Conservation (phyloP, 2,888 invertebrate genomes). For the Caenorhabditis doughertyi region DNA sequence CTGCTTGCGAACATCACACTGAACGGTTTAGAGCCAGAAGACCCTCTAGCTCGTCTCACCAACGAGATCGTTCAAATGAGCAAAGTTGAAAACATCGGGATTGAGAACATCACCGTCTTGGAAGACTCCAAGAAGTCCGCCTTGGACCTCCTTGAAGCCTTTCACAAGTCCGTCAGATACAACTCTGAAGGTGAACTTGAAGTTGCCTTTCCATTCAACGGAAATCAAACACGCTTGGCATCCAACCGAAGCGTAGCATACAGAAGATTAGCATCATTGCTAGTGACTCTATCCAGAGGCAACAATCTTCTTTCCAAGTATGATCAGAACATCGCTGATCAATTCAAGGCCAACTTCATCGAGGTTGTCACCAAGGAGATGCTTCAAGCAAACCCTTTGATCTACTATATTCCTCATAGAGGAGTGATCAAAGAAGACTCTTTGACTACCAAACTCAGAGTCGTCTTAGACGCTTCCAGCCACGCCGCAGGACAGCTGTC, state of each 20-base stretch:
- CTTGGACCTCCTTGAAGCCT: background rate
- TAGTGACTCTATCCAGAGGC: background rate
- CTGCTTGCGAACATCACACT: no score
- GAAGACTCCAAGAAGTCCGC: background rate
- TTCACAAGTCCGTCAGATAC: background rate
- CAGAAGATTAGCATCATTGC: background rate
- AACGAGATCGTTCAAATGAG: background rate
- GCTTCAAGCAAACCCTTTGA: background rate
- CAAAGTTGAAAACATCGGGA: conserved; percentile 1
- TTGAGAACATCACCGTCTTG: background rate
- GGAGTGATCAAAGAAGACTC: conserved; percentile 55
- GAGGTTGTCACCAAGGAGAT: conserved; percentile 5
- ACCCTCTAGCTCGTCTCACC: background rate
- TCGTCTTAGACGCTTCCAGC: conserved; percentile 64
- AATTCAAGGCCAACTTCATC: conserved; percentile 28
- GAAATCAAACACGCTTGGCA: background rate
- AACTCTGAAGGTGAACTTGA: background rate
- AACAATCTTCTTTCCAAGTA: background rate
- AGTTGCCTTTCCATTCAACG: conserved; percentile 24
- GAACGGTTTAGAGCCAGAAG: no score
- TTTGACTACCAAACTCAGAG: conserved; percentile 54
- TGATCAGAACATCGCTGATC: conserved; percentile 34
- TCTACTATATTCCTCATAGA: conserved; percentile 62
- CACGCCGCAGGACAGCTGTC: conserved; percentile 18
- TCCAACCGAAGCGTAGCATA: background rate